Percentiles rank a stretch among this genome's conserved stretches.
phyloP scores from a whole-genome alignment of 1,140 invertebrate genomes.

The Penaeus chinensis region DNA sequence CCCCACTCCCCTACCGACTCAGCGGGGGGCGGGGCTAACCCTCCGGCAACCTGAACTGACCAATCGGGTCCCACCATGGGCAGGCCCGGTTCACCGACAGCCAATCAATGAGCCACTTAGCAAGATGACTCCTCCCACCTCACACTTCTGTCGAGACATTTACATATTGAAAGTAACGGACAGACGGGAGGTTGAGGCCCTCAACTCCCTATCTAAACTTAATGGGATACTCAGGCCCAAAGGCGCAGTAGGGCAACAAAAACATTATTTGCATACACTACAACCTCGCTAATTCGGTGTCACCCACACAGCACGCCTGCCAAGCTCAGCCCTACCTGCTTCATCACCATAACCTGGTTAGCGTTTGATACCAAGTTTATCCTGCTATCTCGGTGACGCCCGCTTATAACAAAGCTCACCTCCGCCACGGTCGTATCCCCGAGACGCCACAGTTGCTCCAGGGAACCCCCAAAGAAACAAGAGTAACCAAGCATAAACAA shows the following conservation, averaged over 20 bases:
- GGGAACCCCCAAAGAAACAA: no score
- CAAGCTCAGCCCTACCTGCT: background rate
- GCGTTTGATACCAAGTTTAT: background rate
- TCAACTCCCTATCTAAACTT: constrained; percentile 55
- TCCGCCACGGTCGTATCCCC: no score
- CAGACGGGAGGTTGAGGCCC: constrained; percentile 50
- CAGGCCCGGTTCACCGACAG: constrained; percentile 57
- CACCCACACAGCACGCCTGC: constrained; percentile 5
- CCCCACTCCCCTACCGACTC: constrained; percentile 54
- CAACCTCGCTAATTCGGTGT: constrained; percentile 56
- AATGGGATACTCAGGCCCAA: constrained; percentile 52
- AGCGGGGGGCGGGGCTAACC: constrained; percentile 57
- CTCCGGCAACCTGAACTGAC: constrained; percentile 54
- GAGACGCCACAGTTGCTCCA: no score
- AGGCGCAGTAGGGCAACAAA: constrained; percentile 50
- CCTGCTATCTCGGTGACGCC: background rate
- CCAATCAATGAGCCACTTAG: constrained; percentile 61
- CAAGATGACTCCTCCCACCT: constrained; percentile 56
- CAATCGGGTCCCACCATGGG: constrained; percentile 51
- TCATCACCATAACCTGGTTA: constrained; percentile 1
- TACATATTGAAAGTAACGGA: constrained; percentile 61
- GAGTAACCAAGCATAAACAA: no score
- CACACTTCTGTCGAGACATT: constrained; percentile 57
- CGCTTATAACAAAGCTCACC: background rate
- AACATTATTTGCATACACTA: constrained; percentile 56